Evolutionary conservation across 2,888 invertebrate genomes (phyloP), one percentile per base, ranked within the genome.

Genomic region (Poecilobothrus nobilitatus): DNA sequence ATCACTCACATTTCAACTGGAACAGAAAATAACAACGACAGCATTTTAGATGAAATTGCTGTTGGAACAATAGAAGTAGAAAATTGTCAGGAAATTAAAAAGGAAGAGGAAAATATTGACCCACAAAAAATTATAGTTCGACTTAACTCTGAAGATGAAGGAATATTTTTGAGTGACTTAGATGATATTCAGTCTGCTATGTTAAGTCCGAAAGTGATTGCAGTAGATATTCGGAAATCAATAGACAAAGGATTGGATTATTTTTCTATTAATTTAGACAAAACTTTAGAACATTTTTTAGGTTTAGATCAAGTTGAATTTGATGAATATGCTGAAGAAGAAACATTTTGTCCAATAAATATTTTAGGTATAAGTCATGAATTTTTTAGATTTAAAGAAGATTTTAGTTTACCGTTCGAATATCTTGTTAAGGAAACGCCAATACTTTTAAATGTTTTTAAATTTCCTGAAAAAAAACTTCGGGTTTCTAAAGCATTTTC

Each of bases 161-260:
- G 80, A 70, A 76, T 80, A 69, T 78, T 74, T 70, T 77, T 81
- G 72, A 75, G 80, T 68, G 81, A 81, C 71, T 68, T 76, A 27
- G 79, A 79, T 70, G 79, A 79, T 64, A 72, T 74, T 37, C 78
- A 77, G 18, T 72, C 71, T 5, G 74, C 71, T 44, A 75, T 78
- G 74, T 70, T 79, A 4, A 77, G 76, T 41, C 79, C 79, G 2
- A 73, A 74, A 37, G 76, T 78, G 9, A 72, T 76, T 65, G 73
- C 76, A 0, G 72, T 73, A 9, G 78, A 79, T 71, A 76, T 79
- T 37, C 72, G 78, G 20, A 75, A 76, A 44, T 70, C 71, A 27
- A 63, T 70, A 3, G 37, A 37, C 20, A 53, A 53, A 53, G 53
- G 53, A 15, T 18, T 53, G 3, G 53, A 53, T 6, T 53, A 18